Evolutionary conservation across 2,797 vertebrate species (phyloP).

Genomic region (Clarias platycephalus): DNA sequence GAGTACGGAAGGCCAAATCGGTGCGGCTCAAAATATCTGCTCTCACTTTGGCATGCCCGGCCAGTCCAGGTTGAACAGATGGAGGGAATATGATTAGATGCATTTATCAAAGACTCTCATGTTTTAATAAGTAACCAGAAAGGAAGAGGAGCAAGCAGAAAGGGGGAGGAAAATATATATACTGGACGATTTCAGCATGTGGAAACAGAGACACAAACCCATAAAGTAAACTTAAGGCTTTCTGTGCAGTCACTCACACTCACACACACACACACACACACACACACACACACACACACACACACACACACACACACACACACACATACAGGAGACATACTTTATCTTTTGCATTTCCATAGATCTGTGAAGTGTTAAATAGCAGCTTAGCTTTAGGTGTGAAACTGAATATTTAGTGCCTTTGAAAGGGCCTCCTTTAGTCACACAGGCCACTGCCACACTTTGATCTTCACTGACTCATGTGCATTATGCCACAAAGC

Average conservation of each 20-base stretch:
- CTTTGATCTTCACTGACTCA: conserved; percentile 15
- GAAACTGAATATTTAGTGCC: conserved; percentile 29
- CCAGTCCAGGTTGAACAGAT: conserved; percentile 48
- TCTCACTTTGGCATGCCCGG: conserved; percentile 22
- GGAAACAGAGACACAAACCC: neutral
- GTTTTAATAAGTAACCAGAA: conserved; percentile 50
- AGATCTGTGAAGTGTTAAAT: conserved; percentile 12
- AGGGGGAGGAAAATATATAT: neutral
- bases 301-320: neutral
- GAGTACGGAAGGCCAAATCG: conserved; percentile 25
- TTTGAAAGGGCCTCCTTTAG: conserved; percentile 12
- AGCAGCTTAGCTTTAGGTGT: conserved; percentile 10
- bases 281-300: conserved; percentile 18
- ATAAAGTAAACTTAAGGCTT: neutral
- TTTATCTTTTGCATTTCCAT: conserved; percentile 24
- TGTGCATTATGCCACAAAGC: conserved; percentile 34
- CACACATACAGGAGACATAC: neutral
- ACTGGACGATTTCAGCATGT: conserved; percentile 11
- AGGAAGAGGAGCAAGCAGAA: conserved; percentile 34
- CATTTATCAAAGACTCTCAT: conserved; percentile 53
- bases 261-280: conserved; percentile 28
- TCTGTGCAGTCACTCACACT: neutral
- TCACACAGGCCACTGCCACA: conserved; percentile 6
- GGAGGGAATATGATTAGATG: conserved; percentile 48
- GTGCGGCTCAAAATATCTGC: conserved; percentile 37